Percentiles rank a stretch among this genome's conserved stretches.
These are phyloP conservation scores for Siphamia tubifer DNA, from an alignment of 2,113 vertebrate species.

Conservation along the genomic window DNA sequence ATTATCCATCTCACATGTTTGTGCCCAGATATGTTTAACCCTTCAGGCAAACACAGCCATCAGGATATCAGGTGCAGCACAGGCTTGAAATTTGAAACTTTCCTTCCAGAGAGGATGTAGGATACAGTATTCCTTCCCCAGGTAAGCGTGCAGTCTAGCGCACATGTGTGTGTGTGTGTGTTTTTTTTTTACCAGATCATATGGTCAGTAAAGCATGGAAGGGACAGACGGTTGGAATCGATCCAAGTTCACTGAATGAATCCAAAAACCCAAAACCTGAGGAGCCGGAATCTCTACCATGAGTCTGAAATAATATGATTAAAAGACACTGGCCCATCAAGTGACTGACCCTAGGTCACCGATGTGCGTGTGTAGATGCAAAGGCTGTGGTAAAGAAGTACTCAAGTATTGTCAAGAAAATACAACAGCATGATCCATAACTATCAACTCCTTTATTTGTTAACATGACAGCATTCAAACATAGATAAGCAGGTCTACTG, in stretches of 20 bases:
- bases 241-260: slow-evolving; percentile 55
- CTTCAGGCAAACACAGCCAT: slow-evolving; percentile 11
- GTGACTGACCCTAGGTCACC: no score
- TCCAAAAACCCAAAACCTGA: slow-evolving; percentile 41
- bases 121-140: background rate
- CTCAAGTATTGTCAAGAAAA: no score
- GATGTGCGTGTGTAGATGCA: no score
- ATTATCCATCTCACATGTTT: slow-evolving; percentile 7
- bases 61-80: background rate
- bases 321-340: background rate
- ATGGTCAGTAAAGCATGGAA: slow-evolving; percentile 78
- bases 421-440: no score
- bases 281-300: background rate
- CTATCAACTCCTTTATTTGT: no score
- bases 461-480: no score
- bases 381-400: background rate
- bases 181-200: slow-evolving; percentile 70
- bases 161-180: slow-evolving; percentile 28
- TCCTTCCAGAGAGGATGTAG: background rate
- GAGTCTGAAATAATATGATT: background rate
- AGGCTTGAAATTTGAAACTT: background rate
- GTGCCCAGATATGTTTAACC: background rate
- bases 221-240: slow-evolving; percentile 60
- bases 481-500: no score
- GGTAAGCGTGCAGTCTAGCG: slow-evolving; percentile 20